Evolutionary conservation across 2,797 vertebrate species (phyloP), one percentile per base, ranked within the genome.

Genomic region (Coccyzus lansbergi): DNA sequence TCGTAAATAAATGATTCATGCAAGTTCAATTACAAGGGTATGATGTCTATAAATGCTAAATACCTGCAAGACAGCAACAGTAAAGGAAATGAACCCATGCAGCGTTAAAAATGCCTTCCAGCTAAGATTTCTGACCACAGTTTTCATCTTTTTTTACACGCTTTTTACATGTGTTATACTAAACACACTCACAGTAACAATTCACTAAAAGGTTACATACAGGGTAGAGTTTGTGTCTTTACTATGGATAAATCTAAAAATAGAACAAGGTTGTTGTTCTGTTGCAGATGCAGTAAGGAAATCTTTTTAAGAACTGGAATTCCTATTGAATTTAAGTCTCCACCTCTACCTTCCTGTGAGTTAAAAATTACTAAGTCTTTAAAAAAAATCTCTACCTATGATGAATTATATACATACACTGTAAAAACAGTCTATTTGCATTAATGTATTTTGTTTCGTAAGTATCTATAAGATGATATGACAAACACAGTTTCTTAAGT

Each of bases 1-100:
- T 52, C 96, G 84, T 93, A 96, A 96, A 96, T 97, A 96, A 96
- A 95, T 97, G 94, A 95, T 91, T 97, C 89, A 95, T 86, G 85
- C 69, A 97, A 96, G 91, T 97, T 97, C 94, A 96, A 88, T 94
- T 95, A 94, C 67, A 95, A 97, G 80, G 74, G 68, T 90, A 94
- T 83, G 58, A 95, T 88, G 53, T 84, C 78, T 94, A 92, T 94
- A 95, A 96, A 94, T 91, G 76, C 75, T 89, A 95, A 97, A 92
- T 92, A 95, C 76, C 79, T 94, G 92, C 40, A 96, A 94, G 95
- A 89, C 15, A 92, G 86, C 77, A 94, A 94, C 44, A 89, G 58
- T 95, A 97, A 96, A 95, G 34, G 92, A 96, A 94, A 94, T 82
- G 84, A 96, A 95, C 55, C 82, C 68, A 83, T 62, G 49, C 34